phyloP scores from a whole-genome alignment of 1,140 invertebrate genomes.

The Drosophila baimaii region DNA sequence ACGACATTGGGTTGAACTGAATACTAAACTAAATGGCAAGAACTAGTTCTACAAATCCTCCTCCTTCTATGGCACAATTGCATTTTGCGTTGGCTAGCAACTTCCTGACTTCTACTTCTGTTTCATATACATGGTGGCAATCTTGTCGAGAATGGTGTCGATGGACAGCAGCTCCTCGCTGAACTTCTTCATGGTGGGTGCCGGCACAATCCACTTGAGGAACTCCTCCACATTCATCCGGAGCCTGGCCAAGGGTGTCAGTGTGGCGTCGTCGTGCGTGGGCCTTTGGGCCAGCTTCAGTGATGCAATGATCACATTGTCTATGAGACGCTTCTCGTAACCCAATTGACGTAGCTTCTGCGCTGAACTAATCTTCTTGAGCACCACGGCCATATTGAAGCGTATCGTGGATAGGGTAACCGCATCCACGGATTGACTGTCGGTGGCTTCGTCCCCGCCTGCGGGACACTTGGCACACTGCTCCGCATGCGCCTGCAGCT shows the following conservation, averaged over 20 bases:
- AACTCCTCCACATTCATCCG: constrained; percentile 90
- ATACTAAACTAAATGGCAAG: constrained; percentile 70
- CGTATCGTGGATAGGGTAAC: constrained; percentile 88
- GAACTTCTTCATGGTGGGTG: constrained; percentile 90
- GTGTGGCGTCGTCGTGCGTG: constrained; percentile 86
- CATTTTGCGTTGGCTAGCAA: constrained; percentile 37
- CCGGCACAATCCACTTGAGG: constrained; percentile 92
- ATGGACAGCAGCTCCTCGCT: constrained; percentile 89
- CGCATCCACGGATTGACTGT: constrained; percentile 50
- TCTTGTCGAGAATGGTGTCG: constrained; percentile 90
- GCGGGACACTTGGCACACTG: constrained; percentile 62
- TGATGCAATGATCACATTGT: constrained; percentile 92
- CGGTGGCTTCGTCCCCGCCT: constrained; percentile 38
- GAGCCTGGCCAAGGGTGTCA: constrained; percentile 87
- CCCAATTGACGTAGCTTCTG: constrained; percentile 90
- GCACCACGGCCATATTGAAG: constrained; percentile 90
- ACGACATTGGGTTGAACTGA: constrained; percentile 37
- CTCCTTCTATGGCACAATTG: constrained; percentile 66
- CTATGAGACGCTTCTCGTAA: constrained; percentile 92
- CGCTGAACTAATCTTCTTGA: constrained; percentile 92
- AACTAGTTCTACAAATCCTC: constrained; percentile 61
- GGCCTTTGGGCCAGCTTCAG: constrained; percentile 89
- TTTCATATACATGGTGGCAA: constrained; percentile 81
- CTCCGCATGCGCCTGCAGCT: constrained; percentile 85
- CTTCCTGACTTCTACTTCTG: constrained; percentile 62